Evolutionary conservation across 2,797 vertebrate species (phyloP).

Genomic region (Gorsachius magnificus): DNA sequence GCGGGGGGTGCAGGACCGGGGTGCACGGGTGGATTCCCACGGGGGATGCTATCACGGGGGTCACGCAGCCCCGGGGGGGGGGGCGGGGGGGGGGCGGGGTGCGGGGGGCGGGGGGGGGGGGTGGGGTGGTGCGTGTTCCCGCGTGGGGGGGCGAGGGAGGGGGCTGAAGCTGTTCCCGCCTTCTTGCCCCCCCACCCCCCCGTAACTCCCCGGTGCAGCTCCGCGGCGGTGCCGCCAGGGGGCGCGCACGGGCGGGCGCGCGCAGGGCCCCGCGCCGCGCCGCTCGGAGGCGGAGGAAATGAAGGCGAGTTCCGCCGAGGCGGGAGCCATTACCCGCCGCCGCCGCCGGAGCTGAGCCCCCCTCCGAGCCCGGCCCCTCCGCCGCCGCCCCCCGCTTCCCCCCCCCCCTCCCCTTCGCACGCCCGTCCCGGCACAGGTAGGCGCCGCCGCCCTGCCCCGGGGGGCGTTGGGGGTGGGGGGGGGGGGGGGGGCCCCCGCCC

Average conservation of each 20-base stretch:
- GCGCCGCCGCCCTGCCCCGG: neutral
- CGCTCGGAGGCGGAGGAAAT: slow-evolving; percentile 8
- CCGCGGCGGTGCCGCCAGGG: neutral
- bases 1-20: too few relatives aligned
- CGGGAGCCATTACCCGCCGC: slow-evolving; percentile 31
- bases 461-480: neutral
- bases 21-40: too few relatives aligned
- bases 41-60: too few relatives aligned
- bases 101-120: too few relatives aligned
- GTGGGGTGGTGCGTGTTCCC: too few relatives aligned
- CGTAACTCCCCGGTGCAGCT: neutral
- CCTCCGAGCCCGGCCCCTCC: neutral
- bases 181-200: neutral
- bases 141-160: too few relatives aligned
- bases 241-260: neutral
- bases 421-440: neutral
- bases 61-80: too few relatives aligned
- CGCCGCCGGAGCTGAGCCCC: neutral
- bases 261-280: neutral
- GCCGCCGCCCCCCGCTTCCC: neutral
- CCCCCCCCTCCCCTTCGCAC: neutral
- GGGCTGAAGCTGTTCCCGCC: too few relatives aligned
- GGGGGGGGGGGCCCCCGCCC: neutral
- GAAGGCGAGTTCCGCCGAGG: slow-evolving; percentile 37
- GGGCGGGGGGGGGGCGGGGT: too few relatives aligned